phyloP scores from a whole-genome alignment of 2,797 vertebrate species.

The Phoeniculus purpureus region DNA sequence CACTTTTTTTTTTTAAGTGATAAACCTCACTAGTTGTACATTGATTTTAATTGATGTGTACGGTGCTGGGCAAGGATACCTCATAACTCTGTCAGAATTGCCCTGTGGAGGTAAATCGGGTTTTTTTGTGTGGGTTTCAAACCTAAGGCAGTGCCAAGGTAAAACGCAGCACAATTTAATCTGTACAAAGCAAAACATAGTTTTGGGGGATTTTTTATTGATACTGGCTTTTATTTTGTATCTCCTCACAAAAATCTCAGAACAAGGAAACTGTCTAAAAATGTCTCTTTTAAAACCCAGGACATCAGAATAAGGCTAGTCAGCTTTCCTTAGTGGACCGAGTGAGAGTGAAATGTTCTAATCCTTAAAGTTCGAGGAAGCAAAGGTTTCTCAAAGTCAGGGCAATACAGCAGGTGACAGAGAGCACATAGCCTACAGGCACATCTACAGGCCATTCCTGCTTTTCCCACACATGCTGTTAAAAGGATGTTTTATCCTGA shows the following conservation, averaged over 20 bases:
- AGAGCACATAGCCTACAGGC: constrained; percentile 70
- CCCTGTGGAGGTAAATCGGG: not conserved
- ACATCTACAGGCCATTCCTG: constrained; percentile 38
- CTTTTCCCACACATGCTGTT: constrained; percentile 42
- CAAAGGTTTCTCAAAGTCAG: constrained; percentile 71
- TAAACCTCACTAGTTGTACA: not conserved
- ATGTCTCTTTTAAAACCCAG: constrained; percentile 32
- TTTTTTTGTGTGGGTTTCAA: not conserved
- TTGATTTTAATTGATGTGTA: not conserved
- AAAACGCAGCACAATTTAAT: not conserved
- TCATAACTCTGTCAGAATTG: not conserved
- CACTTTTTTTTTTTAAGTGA: not conserved
- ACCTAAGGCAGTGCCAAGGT: not conserved
- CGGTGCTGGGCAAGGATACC: not conserved
- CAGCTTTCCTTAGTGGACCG: constrained; percentile 68
- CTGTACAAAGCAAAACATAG: constrained; percentile 17
- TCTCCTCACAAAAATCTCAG: constrained; percentile 29
- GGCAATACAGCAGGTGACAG: constrained; percentile 73
- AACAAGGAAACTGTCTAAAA: constrained; percentile 62
- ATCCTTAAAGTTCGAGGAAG: constrained; percentile 62
- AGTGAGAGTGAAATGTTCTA: constrained; percentile 60
- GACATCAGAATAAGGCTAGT: constrained; percentile 54
- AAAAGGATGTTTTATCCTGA: constrained; percentile 74
- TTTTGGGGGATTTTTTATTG: not conserved
- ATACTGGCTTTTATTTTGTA: constrained; percentile 29